A percentile compares a stretch with the other conserved stretches of the same genome.
phyloP scores from a whole-genome alignment of 2,113 vertebrate genomes.

The Odontesthes bonariensis region DNA sequence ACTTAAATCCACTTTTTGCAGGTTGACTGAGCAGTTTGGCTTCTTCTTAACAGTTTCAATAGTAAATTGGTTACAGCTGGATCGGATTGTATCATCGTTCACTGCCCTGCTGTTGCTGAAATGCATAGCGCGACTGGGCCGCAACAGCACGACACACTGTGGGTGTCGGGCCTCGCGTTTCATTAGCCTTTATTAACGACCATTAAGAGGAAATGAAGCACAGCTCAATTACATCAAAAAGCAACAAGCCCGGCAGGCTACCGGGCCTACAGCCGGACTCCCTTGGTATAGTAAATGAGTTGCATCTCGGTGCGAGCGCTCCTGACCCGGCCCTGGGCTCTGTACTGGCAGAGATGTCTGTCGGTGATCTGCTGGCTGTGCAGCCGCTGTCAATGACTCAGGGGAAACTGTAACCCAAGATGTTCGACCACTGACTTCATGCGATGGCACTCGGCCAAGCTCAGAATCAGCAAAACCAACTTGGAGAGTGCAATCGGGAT shows the following conservation, averaged over 20 bases:
- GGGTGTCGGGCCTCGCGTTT: neutral
- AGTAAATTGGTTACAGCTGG: too few species aligned
- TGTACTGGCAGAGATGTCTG: neutral
- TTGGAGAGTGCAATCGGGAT: neutral
- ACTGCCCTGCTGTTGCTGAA: neutral
- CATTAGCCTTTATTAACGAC: conserved; percentile 44
- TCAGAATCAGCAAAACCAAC: conserved; percentile 26
- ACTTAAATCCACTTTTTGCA: too few species aligned
- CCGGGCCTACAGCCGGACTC: conserved; percentile 23
- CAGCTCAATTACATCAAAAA: conserved; percentile 39
- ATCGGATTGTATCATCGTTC: neutral
- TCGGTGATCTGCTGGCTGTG: conserved; percentile 30
- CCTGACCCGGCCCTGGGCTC: conserved; percentile 12
- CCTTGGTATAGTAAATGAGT: conserved; percentile 13
- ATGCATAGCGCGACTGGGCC: neutral
- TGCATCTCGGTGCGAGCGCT: neutral
- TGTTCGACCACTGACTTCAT: conserved; percentile 47
- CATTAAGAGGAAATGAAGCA: conserved; percentile 38
- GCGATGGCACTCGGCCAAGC: conserved; percentile 4
- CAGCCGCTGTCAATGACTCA: conserved; percentile 57
- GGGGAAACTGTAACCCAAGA: conserved; percentile 26
- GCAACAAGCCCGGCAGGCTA: conserved; percentile 24
- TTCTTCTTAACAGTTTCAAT: too few species aligned
- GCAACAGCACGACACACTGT: neutral
- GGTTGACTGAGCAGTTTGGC: too few species aligned